phyloP scores from a whole-genome alignment of 2,113 vertebrate species.

The Gallinago paraguaiae region DNA sequence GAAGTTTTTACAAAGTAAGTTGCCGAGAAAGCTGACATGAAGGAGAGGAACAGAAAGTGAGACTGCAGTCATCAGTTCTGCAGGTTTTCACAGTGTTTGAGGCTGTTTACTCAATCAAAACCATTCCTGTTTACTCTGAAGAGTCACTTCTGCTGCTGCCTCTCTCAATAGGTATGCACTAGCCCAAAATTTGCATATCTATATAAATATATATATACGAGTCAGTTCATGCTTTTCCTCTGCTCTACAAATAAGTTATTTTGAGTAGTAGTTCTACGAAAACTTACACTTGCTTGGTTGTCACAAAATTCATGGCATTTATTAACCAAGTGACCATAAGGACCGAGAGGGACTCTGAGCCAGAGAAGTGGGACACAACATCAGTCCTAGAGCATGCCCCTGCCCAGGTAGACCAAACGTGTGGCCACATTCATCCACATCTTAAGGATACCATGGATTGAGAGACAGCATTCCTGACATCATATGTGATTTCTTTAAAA shows the following conservation, averaged over 20 bases:
- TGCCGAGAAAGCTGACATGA: background rate
- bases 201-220: too few species aligned
- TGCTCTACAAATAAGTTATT: background rate
- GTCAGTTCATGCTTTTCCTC: background rate
- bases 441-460: background rate
- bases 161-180: background rate
- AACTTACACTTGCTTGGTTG: background rate
- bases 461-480: background rate
- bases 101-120: background rate
- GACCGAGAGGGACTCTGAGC: background rate
- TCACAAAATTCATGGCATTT: background rate
- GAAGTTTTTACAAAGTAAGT: background rate
- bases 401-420: accelerated
- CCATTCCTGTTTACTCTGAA: background rate
- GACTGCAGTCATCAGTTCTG: background rate
- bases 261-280: background rate
- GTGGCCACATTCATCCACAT: too few species aligned
- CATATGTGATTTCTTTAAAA: background rate
- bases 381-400: background rate
- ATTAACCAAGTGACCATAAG: background rate
- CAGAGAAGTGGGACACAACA: background rate
- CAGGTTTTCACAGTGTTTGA: background rate
- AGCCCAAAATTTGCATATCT: background rate
- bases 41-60: background rate
- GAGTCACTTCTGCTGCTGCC: background rate